Percentiles rank a stretch among this genome's conserved stretches.
Evolutionary conservation across 2,888 invertebrate genomes (phyloP).

Genomic region (Drosophila mayaguana): DNA sequence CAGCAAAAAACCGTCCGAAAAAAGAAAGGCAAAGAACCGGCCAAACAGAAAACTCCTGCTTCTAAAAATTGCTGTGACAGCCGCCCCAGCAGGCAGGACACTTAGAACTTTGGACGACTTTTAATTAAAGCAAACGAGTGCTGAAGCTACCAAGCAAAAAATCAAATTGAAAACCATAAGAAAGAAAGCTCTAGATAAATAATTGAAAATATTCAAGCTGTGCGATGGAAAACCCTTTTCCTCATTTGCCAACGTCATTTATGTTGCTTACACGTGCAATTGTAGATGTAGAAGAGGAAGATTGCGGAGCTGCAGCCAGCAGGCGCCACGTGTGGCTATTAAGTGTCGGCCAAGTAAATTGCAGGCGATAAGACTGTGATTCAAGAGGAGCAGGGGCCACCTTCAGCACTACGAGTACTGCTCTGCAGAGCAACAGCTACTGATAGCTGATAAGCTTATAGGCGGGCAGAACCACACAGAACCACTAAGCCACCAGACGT

Average conservation of each 20-base stretch:
- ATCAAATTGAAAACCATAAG: constrained; percentile 11
- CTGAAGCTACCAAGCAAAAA: too few species aligned
- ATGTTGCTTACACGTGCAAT: constrained; percentile 33
- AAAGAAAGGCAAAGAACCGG: constrained; percentile 2
- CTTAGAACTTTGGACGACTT: constrained; percentile 21
- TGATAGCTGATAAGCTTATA: constrained; percentile 52
- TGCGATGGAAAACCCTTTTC: constrained; percentile 21
- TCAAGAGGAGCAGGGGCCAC: constrained; percentile 8
- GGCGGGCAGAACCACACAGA: constrained; percentile 25
- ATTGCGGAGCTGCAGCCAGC: constrained; percentile 4
- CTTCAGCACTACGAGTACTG: too few species aligned
- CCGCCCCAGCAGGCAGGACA: constrained; percentile 18
- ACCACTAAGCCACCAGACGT: constrained; percentile 55
- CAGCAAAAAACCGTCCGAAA: constrained; percentile 9
- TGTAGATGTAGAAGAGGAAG: not conserved
- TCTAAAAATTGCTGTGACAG: constrained; percentile 6
- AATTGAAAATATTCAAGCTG: constrained; percentile 28
- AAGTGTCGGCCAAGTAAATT: constrained; percentile 40
- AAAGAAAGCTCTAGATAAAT: constrained; percentile 2
- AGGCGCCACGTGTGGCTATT: constrained; percentile 26
- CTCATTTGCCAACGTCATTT: constrained; percentile 8
- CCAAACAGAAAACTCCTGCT: constrained; percentile 5
- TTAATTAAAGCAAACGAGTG: constrained; percentile 25
- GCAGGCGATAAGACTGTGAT: constrained; percentile 43
- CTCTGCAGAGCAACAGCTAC: constrained; percentile 23